These are phyloP conservation scores for Drosophila picticornis DNA, from an alignment of 2,888 invertebrate species.

Conservation along the genomic window DNA sequence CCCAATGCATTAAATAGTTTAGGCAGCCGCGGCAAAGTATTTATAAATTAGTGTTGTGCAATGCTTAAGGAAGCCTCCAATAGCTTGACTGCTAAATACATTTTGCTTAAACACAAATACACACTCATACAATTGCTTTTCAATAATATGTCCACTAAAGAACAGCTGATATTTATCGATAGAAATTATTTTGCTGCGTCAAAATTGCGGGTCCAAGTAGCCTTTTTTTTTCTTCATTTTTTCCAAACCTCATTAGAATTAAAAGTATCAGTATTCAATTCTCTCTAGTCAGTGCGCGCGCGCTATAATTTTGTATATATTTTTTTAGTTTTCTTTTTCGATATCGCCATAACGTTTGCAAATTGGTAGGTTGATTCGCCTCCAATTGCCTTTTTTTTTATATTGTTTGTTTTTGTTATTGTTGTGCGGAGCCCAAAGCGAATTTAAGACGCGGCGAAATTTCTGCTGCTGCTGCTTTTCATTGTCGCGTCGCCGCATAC, in stretches of 20 bases:
- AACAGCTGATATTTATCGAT: conserved; percentile 58
- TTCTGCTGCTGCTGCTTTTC: conserved; percentile 5
- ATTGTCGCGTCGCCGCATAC: conserved; percentile 25
- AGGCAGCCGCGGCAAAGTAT: background rate
- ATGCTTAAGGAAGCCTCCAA: background rate
- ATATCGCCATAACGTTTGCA: conserved; percentile 13
- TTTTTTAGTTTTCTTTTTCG: conserved; percentile 4
- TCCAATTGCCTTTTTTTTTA: conserved; percentile 34
- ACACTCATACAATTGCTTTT: conserved; percentile 10
- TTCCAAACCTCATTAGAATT: background rate
- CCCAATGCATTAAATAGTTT: background rate
- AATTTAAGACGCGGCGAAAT: conserved; percentile 23
- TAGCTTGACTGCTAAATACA: background rate
- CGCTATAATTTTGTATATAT: conserved; percentile 2
- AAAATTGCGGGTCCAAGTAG: background rate
- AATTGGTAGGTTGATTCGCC: conserved; percentile 29
- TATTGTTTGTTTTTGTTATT: conserved; percentile 34
- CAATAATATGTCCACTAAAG: conserved; percentile 9
- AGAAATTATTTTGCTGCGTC: conserved; percentile 6
- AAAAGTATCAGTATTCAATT: background rate
- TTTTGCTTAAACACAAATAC: background rate
- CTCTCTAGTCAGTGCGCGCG: conserved; percentile 19
- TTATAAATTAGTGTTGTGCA: background rate
- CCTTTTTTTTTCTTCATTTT: background rate
- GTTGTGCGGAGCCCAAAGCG: conserved; percentile 31